Evolutionary conservation across 92 coral and sea anemone species (phyloP), one percentile per base, ranked within the genome.

Genomic region (Palythoa heliodiscus): DNA sequence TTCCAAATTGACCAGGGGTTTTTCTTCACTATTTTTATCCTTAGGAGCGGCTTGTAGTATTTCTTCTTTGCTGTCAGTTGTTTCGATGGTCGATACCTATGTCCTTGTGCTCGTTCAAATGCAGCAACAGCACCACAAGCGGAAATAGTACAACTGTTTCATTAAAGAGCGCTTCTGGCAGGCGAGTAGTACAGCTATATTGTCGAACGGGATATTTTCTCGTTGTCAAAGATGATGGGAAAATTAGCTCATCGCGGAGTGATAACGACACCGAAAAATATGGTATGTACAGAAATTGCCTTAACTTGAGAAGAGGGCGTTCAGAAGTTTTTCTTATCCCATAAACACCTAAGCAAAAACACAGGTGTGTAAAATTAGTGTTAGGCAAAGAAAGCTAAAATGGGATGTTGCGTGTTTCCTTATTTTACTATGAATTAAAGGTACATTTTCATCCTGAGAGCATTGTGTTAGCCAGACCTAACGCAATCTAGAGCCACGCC

Each of bases 151-250:
- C 58, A n/a, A 20, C 48, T 9, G 58, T 38, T 35, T 10, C 25
- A 13, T 50, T 35, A n/a, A 54, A 5, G 16, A 57, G 58, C 24
- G 16, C 83, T 5, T 16, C 83, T 39, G 20, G 17, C 72, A 78
- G 37, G 66, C 83, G 83, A 20, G 10, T 19, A 20, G 83, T 78
- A 14, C 37, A 61, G 38, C 83, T 78, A 11, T 38, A 60, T 16
- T 37, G 54, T 11, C 55, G 83, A 64, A 78, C 83, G 4, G 83
- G 71, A 48, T 78, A 78, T 61, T 78, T 25, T 70, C 83, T 78
- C 19, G n/a, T 78, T 61, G 83, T 78, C 11, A 40, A 78, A 15
- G 53, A 60, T 38, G 22, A 38, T 17, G 83, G 83, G 71, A 78
- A 40, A 40, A 38, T 78, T 11, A 61, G 23, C 29, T 67, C 54